Evolutionary conservation across 2,113 vertebrate species (phyloP).

Genomic region (Apteryx owenii): DNA sequence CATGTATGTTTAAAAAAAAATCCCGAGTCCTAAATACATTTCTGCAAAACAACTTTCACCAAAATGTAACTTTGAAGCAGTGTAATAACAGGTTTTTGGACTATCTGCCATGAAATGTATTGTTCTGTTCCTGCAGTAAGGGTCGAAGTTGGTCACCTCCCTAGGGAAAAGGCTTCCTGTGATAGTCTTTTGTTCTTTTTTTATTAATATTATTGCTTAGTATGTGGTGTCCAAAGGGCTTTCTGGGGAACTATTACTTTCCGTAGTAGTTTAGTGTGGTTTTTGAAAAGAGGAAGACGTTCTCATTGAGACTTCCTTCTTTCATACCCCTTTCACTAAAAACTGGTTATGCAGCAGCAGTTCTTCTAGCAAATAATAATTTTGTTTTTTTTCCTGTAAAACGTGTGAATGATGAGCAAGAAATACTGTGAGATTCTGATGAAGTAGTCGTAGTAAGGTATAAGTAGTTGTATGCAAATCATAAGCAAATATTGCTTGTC

Average conservation of each 20-base stretch:
- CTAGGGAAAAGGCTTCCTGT: not conserved
- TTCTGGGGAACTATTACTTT: not conserved
- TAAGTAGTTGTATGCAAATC: not conserved
- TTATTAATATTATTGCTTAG: not conserved
- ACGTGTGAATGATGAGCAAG: not conserved
- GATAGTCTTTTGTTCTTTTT: not conserved
- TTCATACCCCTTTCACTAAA: not conserved
- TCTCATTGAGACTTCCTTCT: not conserved
- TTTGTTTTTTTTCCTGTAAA: not conserved
- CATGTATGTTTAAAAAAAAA: not conserved
- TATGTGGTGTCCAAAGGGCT: not conserved
- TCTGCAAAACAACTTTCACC: slow-evolving; percentile 46
- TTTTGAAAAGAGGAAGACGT: not conserved
- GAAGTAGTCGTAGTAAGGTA: not conserved
- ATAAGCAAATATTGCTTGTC: not conserved
- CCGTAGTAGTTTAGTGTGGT: not conserved
- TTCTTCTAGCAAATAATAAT: not conserved
- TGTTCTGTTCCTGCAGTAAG: not conserved
- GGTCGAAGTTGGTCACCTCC: not conserved
- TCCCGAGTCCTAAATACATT: not conserved
- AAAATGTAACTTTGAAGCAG: slow-evolving; percentile 1
- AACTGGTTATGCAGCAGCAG: not conserved
- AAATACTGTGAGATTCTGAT: not conserved
- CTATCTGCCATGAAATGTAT: not conserved
- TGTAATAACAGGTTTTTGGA: not conserved